phyloP scores from a whole-genome alignment of 1,140 invertebrate genomes.

The Drosophila sturtevanti region DNA sequence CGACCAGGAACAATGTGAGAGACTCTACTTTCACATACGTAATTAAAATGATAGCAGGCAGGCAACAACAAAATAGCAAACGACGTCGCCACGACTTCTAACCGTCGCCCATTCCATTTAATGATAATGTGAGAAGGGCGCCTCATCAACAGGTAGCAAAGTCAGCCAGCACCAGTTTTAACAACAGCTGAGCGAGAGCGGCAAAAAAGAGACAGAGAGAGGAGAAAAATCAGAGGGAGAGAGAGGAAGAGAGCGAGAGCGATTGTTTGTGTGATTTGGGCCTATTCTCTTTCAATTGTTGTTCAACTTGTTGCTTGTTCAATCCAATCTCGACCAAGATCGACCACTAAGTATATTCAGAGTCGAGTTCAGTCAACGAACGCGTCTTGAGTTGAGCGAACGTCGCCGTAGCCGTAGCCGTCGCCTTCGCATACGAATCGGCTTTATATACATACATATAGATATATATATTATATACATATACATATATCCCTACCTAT shows the following conservation, averaged over 20 bases:
- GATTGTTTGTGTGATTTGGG: background rate
- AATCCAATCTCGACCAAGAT: slow-evolving; percentile 45
- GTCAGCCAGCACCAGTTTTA: slow-evolving; percentile 1
- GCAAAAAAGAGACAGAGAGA: background rate
- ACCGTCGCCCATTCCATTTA: slow-evolving; percentile 58
- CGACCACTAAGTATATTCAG: slow-evolving; percentile 37
- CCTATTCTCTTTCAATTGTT: slow-evolving; percentile 16
- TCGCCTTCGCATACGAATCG: slow-evolving; percentile 23
- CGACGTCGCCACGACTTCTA: slow-evolving; percentile 45
- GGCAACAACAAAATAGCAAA: slow-evolving; percentile 17
- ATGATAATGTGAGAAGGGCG: slow-evolving; percentile 76
- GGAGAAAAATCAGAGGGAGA: background rate
- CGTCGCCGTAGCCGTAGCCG: slow-evolving; percentile 29
- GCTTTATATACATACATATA: slow-evolving; percentile 9
- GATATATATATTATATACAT: slow-evolving; percentile 7
- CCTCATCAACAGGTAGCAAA: slow-evolving; percentile 68
- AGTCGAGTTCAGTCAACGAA: slow-evolving; percentile 73
- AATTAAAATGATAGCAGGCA: slow-evolving; percentile 69
- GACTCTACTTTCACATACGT: slow-evolving; percentile 68
- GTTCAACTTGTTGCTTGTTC: slow-evolving; percentile 69
- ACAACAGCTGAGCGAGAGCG: background rate
- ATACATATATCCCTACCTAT: slow-evolving; percentile 2
- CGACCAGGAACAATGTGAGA: slow-evolving; percentile 52
- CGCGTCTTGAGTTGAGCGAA: slow-evolving; percentile 67
- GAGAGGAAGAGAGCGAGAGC: background rate